Percentiles rank a stretch among this genome's conserved stretches.
Evolutionary conservation across 2,888 invertebrate species (phyloP).

Genomic region (Tortrix viridana): DNA sequence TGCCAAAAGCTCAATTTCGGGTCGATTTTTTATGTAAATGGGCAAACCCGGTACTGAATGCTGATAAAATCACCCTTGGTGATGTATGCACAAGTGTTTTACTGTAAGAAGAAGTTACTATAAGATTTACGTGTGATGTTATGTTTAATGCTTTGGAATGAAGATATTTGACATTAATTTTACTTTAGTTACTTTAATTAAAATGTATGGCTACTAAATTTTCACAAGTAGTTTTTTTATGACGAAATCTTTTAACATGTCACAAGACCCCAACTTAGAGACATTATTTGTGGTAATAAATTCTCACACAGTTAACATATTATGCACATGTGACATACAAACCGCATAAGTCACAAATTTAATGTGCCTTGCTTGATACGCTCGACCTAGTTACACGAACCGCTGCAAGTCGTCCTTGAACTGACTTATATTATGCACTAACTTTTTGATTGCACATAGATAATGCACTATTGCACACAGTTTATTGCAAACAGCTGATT

Average conservation of each 20-base stretch:
- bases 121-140: not conserved
- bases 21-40: too few relatives aligned
- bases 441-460: slow-evolving; percentile 6
- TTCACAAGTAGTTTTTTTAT: too few relatives aligned
- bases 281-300: not conserved
- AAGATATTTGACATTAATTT: too few relatives aligned
- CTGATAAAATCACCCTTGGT: slow-evolving; percentile 3
- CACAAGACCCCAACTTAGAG: too few relatives aligned
- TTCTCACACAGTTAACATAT: not conserved
- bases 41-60: too few relatives aligned
- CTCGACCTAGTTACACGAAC: slow-evolving; percentile 30
- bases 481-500: not conserved
- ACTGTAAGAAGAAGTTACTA: too few relatives aligned
- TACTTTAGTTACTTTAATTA: too few relatives aligned
- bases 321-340: slow-evolving; percentile 21
- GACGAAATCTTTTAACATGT: too few relatives aligned
- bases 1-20: too few relatives aligned
- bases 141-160: too few relatives aligned
- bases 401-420: slow-evolving; percentile 28
- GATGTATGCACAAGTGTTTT: slow-evolving; percentile 23
- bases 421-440: slow-evolving; percentile 10
- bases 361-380: slow-evolving; percentile 23
- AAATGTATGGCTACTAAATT: too few relatives aligned
- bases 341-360: slow-evolving; percentile 16
- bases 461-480: not conserved